Evolutionary conservation across 2,888 invertebrate species (phyloP), one percentile per base, ranked within the genome.

Genomic region (Chrysolina americana): DNA sequence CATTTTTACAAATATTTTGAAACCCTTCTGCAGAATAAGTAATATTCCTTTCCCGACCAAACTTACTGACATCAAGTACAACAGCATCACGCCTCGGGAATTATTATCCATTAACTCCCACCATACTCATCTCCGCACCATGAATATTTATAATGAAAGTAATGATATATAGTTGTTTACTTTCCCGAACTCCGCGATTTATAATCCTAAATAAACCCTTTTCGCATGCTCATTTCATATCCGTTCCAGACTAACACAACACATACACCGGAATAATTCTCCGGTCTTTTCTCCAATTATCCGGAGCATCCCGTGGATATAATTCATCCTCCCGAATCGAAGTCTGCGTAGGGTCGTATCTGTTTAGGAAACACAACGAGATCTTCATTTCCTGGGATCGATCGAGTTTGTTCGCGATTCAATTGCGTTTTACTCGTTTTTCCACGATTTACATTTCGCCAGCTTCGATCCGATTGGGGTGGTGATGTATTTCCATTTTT

Each of bases 321-420:
- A 63, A 50, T 69, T 47, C 41, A 53, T 19, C 41, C 68, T 11
- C 59, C 64, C 13, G 69, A 73, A 73, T 73, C 73, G 56, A 62
- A 73, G 62, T 63, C 48, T 56, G n/a, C 56, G 68, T 53, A 50
- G 70, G 65, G 50, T 50, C 48, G 64, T 73, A 76, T 75, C 75
- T 75, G 71, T 41, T 65, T 56, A 71, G 78, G 78, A 78, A 78
- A 65, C 73, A 65, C 70, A 74, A 66, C 65, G 77, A 77, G 74
- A 75, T 74, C 76, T 76, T 79, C 79, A 79, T 79, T 79, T 79
- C 79, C 79, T 65, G 76, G 75, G 75, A 77, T 79, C 75, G 78
- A 73, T 78, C 78, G 74, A 71, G 69, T 74, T 74, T 75, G 75
- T 75, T 73, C 68, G 68, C 69, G 53, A 65, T 71, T 71, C 68